Evolutionary conservation across 2,888 invertebrate genomes (phyloP).

Genomic region (Schrankia costaestrigalis): DNA sequence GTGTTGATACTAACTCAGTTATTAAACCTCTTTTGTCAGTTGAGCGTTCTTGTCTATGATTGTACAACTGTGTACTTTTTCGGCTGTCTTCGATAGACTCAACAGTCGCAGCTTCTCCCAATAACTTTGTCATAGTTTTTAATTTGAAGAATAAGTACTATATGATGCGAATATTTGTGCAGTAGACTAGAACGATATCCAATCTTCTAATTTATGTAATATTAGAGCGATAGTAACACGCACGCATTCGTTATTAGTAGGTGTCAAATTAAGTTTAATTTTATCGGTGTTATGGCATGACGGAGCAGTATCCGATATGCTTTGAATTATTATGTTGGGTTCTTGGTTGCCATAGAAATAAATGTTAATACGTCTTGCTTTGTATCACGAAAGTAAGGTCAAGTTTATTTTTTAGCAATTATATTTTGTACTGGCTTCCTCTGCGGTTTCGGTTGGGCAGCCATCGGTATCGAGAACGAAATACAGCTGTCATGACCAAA

Average conservation of each 20-base stretch:
- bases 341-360: slow-evolving; percentile 31
- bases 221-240: slow-evolving; percentile 4
- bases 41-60: no score
- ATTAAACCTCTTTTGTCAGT: no score
- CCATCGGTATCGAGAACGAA: slow-evolving; percentile 28
- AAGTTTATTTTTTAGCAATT: slow-evolving; percentile 27
- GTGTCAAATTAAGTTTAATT: no score
- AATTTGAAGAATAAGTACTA: no score
- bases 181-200: slow-evolving; percentile 5
- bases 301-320: no score
- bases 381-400: slow-evolving; percentile 28
- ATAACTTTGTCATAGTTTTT: no score
- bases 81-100: no score
- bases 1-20: background rate
- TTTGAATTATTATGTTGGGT: slow-evolving; percentile 21
- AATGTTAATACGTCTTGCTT: slow-evolving; percentile 27
- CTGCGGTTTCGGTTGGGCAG: slow-evolving; percentile 28
- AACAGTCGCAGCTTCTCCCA: no score
- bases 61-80: no score
- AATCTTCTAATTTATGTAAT: slow-evolving; percentile 15
- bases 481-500: slow-evolving; percentile 17
- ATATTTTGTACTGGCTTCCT: slow-evolving; percentile 14
- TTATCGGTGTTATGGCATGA: no score
- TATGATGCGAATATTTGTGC: slow-evolving; percentile 3
- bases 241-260: no score